These are phyloP conservation scores for Ormyrus thymus DNA, from an alignment of 2,888 invertebrate genomes.

Conservation along the genomic window DNA sequence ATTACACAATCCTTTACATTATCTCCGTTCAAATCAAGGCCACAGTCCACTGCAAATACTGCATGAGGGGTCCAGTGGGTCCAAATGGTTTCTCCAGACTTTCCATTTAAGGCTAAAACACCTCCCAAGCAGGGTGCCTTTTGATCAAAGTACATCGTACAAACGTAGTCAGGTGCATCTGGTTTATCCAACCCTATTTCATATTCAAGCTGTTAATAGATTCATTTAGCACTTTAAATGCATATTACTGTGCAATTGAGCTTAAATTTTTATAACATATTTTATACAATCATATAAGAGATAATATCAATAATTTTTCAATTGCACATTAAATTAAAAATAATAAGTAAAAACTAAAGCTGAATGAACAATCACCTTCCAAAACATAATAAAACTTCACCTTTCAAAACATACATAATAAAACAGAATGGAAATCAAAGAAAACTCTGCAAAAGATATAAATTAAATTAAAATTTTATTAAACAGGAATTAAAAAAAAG, in stretches of 20 bases:
- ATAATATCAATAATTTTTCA: neutral
- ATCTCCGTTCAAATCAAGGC: conserved; percentile 83
- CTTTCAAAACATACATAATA: conserved; percentile 38
- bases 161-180: conserved; percentile 77
- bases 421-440: conserved; percentile 50
- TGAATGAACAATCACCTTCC: conserved; percentile 14
- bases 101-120: conserved; percentile 84
- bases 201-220: neutral
- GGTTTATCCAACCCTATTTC: conserved; percentile 66
- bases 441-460: conserved; percentile 51
- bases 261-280: no score
- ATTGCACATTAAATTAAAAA: neutral
- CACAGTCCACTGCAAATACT: conserved; percentile 84
- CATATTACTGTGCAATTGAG: no score
- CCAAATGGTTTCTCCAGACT: conserved; percentile 84
- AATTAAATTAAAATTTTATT: conserved; percentile 49
- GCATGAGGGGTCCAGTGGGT: conserved; percentile 84
- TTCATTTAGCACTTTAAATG: no score
- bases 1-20: conserved; percentile 83
- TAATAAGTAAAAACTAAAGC: neutral
- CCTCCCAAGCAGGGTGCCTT: conserved; percentile 84
- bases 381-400: conserved; percentile 44
- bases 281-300: no score
- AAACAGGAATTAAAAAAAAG: conserved; percentile 9
- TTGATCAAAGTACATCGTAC: conserved; percentile 82